A percentile compares a stretch with the other conserved stretches of the same genome.
These are phyloP conservation scores for Merops nubicus DNA, from an alignment of 2,113 vertebrate species.

Conservation along the genomic window DNA sequence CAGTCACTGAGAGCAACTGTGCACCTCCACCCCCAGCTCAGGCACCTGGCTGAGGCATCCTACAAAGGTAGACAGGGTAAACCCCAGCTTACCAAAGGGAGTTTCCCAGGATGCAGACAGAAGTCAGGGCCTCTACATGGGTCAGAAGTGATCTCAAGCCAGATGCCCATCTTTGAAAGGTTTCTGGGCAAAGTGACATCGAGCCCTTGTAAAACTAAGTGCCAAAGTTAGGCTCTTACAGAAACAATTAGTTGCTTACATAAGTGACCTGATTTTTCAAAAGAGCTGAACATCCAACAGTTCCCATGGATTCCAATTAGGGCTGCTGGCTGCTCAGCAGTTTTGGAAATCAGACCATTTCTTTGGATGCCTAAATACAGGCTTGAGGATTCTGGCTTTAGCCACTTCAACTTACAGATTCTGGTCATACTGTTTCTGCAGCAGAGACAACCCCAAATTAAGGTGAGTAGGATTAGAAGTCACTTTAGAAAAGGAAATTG, in stretches of 20 bases:
- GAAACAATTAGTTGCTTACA: constrained; percentile 37
- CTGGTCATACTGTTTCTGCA: neutral
- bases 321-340: constrained; percentile 6
- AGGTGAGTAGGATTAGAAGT: neutral
- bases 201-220: neutral
- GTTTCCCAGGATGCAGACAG: neutral
- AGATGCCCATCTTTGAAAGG: neutral
- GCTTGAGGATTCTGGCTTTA: neutral
- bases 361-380: constrained; percentile 25
- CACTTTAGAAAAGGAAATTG: neutral
- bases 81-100: accelerated
- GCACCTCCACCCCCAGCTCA: accelerated
- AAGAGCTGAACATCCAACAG: neutral
- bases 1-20: neutral
- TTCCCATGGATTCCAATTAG: constrained; percentile 49
- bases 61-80: neutral
- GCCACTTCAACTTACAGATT: neutral
- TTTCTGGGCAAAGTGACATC: neutral
- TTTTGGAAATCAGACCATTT: constrained; percentile 40
- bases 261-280: constrained; percentile 58
- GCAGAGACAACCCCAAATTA: neutral
- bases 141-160: neutral
- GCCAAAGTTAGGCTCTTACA: neutral
- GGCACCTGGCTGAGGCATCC: accelerated
- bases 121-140: neutral